Evolutionary conservation across 2,888 invertebrate species (phyloP), one percentile per base, ranked within the genome.

Genomic region (Idaea biselata): DNA sequence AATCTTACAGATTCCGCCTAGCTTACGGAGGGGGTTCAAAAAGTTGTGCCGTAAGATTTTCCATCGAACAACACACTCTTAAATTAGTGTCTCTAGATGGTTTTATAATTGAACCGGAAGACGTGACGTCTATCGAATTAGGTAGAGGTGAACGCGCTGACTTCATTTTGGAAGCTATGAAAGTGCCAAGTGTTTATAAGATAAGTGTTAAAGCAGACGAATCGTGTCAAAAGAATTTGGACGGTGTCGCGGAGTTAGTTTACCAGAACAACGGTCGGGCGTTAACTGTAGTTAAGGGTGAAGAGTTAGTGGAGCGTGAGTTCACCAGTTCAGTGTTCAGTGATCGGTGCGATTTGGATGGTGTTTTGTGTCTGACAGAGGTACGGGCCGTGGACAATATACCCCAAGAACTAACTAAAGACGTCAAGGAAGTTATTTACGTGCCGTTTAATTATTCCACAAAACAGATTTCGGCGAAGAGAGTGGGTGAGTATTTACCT

Each of bases 141-240:
- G 93, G 94, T 5, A 94, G 95, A 87, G 97, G 97, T 3, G 97
- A 97, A 82, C 92, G 97, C 60, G 94, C 94, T 11, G 97, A 97
- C 83, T 95, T 97, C 73, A 93, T 97, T 61, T 73, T 97, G 62
- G 93, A 94, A 62, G 94, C 96, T 14, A 93, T 93, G 73, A 93
- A 93, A 76, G 82, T 84, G 31, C 79, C 89, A 0, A 93, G 93
- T 16, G 89, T 91, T 3, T 96, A 96, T 77, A 94, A 94, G 88
- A 93, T 97, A 63, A 93, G 88, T 73, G 94, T 94, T 17, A 74
- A 84, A 58, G 93, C 93, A 0, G 91, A 93, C 18, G 88, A 89
- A 60, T 84, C 87, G 65, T 93, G 94, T 66, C 93, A 92, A 60
- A 87, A 88, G 32, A 75, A 88, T 67, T 86, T 93, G 66, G 84